phyloP scores from a whole-genome alignment of 2,888 invertebrate genomes.

The Drosophila paramelanica region DNA sequence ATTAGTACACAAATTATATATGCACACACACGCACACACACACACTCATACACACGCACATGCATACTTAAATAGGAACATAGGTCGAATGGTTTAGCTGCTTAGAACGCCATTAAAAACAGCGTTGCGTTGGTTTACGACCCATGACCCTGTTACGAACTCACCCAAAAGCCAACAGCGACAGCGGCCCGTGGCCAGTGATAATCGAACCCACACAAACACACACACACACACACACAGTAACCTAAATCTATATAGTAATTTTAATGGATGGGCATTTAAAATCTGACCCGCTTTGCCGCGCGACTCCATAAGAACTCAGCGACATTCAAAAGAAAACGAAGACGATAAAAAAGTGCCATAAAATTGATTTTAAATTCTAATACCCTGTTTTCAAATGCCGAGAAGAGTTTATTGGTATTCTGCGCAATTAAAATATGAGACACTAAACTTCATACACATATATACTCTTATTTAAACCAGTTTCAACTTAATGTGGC shows the following conservation, averaged over 20 bases:
- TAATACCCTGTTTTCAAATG: not conserved
- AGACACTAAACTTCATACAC: too few relatives aligned
- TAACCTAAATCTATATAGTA: constrained; percentile 8
- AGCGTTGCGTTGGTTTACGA: constrained; percentile 34
- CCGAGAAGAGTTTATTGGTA: constrained; percentile 1
- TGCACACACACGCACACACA: constrained; percentile 17
- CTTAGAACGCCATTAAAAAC: constrained; percentile 40
- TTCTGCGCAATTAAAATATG: not conserved
- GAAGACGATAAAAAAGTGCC: constrained; percentile 52
- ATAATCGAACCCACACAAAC: constrained; percentile 12
- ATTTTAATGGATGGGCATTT: constrained; percentile 16
- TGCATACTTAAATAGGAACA: constrained; percentile 39
- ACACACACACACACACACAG: not conserved
- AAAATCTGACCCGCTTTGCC: constrained; percentile 50
- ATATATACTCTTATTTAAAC: too few relatives aligned
- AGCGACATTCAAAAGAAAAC: constrained; percentile 3
- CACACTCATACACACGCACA: constrained; percentile 6
- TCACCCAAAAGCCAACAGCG: constrained; percentile 7
- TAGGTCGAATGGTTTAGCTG: constrained; percentile 22
- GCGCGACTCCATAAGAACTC: constrained; percentile 25
- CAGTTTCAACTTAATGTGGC: too few relatives aligned
- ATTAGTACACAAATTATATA: constrained; percentile 19
- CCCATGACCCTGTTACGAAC: constrained; percentile 27
- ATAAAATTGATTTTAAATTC: constrained; percentile 67
- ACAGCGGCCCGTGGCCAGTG: constrained; percentile 5